A percentile compares a stretch with the other conserved stretches of the same genome.
Evolutionary conservation across 2,797 vertebrate species (phyloP).

Genomic region (Sebastes glaucus): DNA sequence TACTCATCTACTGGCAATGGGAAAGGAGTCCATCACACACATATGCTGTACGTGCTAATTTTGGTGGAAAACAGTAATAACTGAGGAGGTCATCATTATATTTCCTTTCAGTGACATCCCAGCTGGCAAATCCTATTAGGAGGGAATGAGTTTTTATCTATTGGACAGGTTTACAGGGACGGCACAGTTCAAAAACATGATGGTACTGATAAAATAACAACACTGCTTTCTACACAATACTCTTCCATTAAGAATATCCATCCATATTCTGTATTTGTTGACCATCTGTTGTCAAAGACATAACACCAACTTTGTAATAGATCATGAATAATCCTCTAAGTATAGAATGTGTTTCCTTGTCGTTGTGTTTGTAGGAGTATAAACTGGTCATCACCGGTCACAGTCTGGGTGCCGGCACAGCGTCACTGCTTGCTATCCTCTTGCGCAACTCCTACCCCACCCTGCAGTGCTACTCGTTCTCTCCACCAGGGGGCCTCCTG

Average conservation of each 20-base stretch:
- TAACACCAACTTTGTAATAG: not conserved
- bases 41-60: too few species aligned
- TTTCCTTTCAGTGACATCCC: not conserved
- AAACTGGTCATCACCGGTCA: constrained; percentile 93
- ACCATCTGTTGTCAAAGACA: not conserved
- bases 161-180: not conserved
- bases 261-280: not conserved
- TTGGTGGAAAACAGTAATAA: too few species aligned
- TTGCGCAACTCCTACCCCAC: constrained; percentile 86
- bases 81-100: rapidly evolving
- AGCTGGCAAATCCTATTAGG: not conserved
- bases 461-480: constrained; percentile 91
- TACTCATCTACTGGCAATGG: too few species aligned
- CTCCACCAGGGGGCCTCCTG: constrained; percentile 94
- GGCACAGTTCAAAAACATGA: not conserved
- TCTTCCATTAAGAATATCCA: not conserved
- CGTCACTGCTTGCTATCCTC: constrained; percentile 87
- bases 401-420: constrained; percentile 94
- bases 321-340: not conserved
- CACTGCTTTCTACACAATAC: not conserved
- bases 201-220: not conserved
- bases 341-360: not conserved
- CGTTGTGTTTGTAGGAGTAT: constrained; percentile 86
- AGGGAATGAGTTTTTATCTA: not conserved
- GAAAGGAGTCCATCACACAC: too few species aligned